Evolutionary conservation across 2,113 vertebrate genomes (phyloP).

Genomic region (Misgurnus mizolepis): DNA sequence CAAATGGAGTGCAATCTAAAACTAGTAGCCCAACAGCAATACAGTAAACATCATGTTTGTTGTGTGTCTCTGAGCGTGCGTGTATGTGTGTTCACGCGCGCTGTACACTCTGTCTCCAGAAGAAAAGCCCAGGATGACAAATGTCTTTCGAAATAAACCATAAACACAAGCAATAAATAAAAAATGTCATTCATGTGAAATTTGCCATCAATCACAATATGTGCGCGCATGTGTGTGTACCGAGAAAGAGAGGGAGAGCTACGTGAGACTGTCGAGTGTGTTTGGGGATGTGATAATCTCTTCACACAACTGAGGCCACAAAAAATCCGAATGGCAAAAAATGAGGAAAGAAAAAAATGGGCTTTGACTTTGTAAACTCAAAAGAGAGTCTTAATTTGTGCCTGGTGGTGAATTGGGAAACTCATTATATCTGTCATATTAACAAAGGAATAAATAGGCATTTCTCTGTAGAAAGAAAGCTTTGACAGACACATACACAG

Average conservation of each 20-base stretch:
- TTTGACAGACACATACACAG: constrained; percentile 62
- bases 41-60: neutral
- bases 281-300: constrained; percentile 66
- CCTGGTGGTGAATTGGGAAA: constrained; percentile 59
- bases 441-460: constrained; percentile 69
- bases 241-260: constrained; percentile 18
- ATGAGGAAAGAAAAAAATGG: constrained; percentile 47
- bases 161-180: constrained; percentile 48
- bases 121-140: constrained; percentile 28
- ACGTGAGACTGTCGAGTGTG: constrained; percentile 58
- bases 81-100: neutral
- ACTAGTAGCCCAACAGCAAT: too few relatives aligned
- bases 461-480: constrained; percentile 51
- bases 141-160: constrained; percentile 46
- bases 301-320: constrained; percentile 49
- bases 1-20: too few relatives aligned
- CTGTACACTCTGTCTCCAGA: neutral
- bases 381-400: constrained; percentile 55
- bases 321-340: constrained; percentile 44
- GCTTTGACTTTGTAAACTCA: constrained; percentile 47
- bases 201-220: constrained; percentile 53
- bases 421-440: constrained; percentile 78
- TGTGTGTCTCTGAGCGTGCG: neutral
- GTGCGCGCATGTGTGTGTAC: constrained; percentile 20
- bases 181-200: constrained; percentile 47